Base-by-base conservation (phyloP, 1,140 invertebrate species). In the Episyrphus balteatus region DNA sequence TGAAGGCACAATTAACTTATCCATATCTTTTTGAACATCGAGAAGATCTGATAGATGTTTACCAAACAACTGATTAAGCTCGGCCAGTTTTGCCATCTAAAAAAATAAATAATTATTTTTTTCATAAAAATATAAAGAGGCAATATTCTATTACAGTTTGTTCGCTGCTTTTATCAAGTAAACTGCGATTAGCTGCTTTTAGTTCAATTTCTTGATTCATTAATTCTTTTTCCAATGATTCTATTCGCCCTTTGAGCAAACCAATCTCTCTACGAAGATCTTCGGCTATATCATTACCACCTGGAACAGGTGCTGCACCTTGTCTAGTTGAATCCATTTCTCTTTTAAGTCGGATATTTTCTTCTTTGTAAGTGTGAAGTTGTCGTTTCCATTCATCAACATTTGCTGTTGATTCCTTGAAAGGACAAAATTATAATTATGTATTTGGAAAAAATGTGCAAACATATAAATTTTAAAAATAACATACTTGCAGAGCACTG, bases 371-470 rank as follows among this genome's bases (percentile, higher is more conserved):
- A 33, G 87, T 84, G 54, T 94, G 92, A 47, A 98, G 74, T 64
- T 98, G 93, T 55, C 91, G 80, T 73, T 98, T 97, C 94, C 94
- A 98, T 68, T 97, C 92, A 60, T 98, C 93, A 8, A 98, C 93
- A 73, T 98, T 98, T 36, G 92, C 88, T 21, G 92, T 97, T 53
- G 89, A 94, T 71, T 98, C 94, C 64, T 67, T 30, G 11, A 13
- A n/a, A 53, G 44, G 14, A 11, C 14, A 46, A 21, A 51, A 31
- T 30, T 5, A 44, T 34, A 45, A 36, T 45, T 6, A n/a, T 21
- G n/a, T n/a, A n/a, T n/a, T n/a, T n/a, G n/a, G n/a, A n/a, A 36
- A 15, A n/a, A n/a, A 42, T 18, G 5, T 42, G 14, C 17, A 42
- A 8, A n/a, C 8, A 19, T 31, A 2, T 31, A 43, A 43, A 45